Conservation (phyloP, 35 echinoderm and acorn worm genomes). For the Hemicentrotus pulcherrimus region DNA sequence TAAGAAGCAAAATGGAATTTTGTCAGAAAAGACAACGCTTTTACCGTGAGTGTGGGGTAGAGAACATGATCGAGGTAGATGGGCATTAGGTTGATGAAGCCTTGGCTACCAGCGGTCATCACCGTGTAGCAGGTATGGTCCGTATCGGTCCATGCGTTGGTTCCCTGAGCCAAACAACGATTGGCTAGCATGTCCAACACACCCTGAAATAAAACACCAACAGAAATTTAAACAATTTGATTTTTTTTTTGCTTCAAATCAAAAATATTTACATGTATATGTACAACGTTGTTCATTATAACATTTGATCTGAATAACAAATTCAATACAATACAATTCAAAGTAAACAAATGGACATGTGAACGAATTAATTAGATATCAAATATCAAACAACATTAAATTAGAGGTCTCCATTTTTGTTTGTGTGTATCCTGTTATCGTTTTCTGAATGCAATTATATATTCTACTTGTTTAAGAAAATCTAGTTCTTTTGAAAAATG, state of each 20-base stretch:
- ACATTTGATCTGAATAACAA: no score
- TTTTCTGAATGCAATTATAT: no score
- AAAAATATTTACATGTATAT: not conserved
- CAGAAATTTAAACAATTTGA: not conserved
- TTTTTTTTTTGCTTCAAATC: not conserved
- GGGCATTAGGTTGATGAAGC: conserved; percentile 90
- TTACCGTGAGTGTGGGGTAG: conserved; percentile 96
- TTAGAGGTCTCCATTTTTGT: no score
- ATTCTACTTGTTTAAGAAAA: no score
- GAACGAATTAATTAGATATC: no score
- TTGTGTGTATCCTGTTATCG: no score
- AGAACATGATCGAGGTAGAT: conserved; percentile 93
- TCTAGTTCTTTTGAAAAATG: no score
- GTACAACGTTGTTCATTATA: no score
- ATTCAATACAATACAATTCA: no score
- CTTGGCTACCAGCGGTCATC: conserved; percentile 84
- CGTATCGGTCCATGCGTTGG: conserved; percentile 99
- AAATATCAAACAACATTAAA: no score
- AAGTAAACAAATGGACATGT: no score
- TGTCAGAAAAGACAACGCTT: not conserved
- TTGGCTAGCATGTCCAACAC: conserved; percentile 94
- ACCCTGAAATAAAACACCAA: conserved; percentile 56
- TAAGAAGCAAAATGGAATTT: no score
- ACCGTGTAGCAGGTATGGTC: conserved; percentile 99
- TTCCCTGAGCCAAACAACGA: conserved; percentile 95